These are phyloP conservation scores for Drosophila fuyamai DNA, from an alignment of 1,140 invertebrate genomes.

Conservation along the genomic window DNA sequence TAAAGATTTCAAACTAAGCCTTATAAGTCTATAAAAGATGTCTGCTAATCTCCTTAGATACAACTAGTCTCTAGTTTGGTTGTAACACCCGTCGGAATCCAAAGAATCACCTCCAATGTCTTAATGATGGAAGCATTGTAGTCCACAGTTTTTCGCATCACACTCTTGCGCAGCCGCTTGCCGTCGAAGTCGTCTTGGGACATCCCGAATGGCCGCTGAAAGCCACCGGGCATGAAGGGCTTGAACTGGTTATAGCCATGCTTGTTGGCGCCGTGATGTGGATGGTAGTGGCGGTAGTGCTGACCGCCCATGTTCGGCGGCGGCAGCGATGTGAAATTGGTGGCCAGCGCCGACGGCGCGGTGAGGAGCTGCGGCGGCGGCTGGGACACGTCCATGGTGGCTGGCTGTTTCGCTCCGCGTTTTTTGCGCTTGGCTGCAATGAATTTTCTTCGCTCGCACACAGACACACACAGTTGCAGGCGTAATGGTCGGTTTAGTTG, in stretches of 20 bases:
- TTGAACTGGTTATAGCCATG: conserved; percentile 80
- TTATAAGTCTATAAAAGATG: too few relatives aligned
- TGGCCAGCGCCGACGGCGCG: conserved; percentile 76
- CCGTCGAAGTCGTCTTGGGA: conserved; percentile 96
- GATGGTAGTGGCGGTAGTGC: conserved; percentile 75
- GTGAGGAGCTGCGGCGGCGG: conserved; percentile 76
- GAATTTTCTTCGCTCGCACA: conserved; percentile 44
- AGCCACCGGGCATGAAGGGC: conserved; percentile 76
- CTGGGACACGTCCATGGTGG: conserved; percentile 74
- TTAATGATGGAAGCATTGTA: conserved; percentile 98
- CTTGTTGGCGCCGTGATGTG: conserved; percentile 72
- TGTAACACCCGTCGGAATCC: neutral
- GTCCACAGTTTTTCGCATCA: conserved; percentile 99
- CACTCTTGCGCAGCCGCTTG: conserved; percentile 96
- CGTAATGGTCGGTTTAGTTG: neutral
- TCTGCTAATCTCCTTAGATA: too few relatives aligned
- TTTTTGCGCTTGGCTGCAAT: conserved; percentile 27
- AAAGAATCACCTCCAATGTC: conserved; percentile 90
- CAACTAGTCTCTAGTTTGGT: too few relatives aligned
- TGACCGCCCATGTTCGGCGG: conserved; percentile 68
- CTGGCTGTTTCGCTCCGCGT: neutral
- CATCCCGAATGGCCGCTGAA: conserved; percentile 85
- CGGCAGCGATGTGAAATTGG: conserved; percentile 75
- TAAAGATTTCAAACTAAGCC: too few relatives aligned
- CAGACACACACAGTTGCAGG: conserved; percentile 22